phyloP scores from a whole-genome alignment of 2,888 invertebrate genomes.

The Lepetodrilus schrolli region DNA sequence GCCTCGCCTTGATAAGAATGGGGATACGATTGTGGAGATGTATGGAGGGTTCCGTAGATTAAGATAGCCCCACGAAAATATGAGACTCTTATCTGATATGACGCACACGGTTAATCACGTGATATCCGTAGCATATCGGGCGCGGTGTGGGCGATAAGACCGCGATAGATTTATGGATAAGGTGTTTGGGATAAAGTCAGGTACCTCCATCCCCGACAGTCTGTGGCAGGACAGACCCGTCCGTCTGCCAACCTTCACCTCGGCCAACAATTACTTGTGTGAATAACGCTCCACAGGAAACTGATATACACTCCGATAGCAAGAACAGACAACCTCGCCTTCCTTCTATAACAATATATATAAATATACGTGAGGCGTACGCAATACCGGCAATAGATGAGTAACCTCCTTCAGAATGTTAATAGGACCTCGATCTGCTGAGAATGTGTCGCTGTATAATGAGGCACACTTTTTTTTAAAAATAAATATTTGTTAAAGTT shows the following conservation, averaged over 20 bases:
- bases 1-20: constrained; percentile 21
- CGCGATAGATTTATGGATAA: constrained; percentile 24
- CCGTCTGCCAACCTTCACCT: constrained; percentile 12
- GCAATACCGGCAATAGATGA: too few relatives aligned
- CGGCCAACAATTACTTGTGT: neutral
- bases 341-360: too few relatives aligned
- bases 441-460: too few relatives aligned
- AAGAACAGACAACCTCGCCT: neutral
- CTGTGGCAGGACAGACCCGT: neutral
- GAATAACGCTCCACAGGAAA: neutral
- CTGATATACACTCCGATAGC: constrained; percentile 10
- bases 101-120: constrained; percentile 22
- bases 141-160: constrained; percentile 4
- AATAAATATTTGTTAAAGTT: too few relatives aligned
- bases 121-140: constrained; percentile 18
- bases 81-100: constrained; percentile 21
- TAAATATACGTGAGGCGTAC: too few relatives aligned
- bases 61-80: constrained; percentile 25
- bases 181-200: neutral
- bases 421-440: too few relatives aligned
- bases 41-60: neutral
- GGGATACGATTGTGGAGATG: constrained; percentile 10
- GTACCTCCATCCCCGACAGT: neutral
- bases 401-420: too few relatives aligned
- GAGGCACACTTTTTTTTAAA: too few relatives aligned